Base-by-base conservation (phyloP, 2,888 invertebrate genomes). In the Drosophila kanekoi region DNA sequence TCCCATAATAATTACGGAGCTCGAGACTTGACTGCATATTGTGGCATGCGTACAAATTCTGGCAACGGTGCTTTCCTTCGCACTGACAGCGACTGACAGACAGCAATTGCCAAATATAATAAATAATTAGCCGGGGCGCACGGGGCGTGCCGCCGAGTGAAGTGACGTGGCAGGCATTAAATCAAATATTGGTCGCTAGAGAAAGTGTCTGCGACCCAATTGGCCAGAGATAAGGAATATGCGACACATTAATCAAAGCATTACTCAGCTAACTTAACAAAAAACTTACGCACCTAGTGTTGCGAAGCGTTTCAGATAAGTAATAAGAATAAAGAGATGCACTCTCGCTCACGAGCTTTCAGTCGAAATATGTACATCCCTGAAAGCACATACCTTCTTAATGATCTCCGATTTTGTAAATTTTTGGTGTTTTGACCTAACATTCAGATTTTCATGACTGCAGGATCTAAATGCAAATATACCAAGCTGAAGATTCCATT, bases 31-130 rank as follows among this genome's bases (percentile, higher is more conserved):
- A 47, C 56, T 54, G 63, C 38, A 47, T 61, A 56, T 69, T 72
- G 76, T 77, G 70, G 79, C 82, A 89, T 86, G 77, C 87, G 86
- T 89, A 89, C 82, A 89, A 81, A 89, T 89, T 89, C 88, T 87
- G 84, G 78, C 77, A 81, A 84, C 81, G 81, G 84, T 82, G 82
- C 81, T 61, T 81, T 66, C 54, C 60, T 61, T 16, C 43, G 11
- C 56, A 62, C 72, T 87, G 87, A 85, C 88, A 86, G 85, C 84
- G 83, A 56, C 90, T 90, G 89, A 90, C 89, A 90, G 87, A 88
- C 90, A 89, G 81, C 89, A 89, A 90, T 90, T 90, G 89, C 90
- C 86, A 89, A 90, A 90, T 90, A 90, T 90, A 90, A 90, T 90
- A 90, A 90, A 90, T 89, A 90, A 90, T 90, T 90, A 90, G 90